Base-by-base conservation (phyloP, 2,797 vertebrate genomes). In the Sebastes trivittatus region DNA sequence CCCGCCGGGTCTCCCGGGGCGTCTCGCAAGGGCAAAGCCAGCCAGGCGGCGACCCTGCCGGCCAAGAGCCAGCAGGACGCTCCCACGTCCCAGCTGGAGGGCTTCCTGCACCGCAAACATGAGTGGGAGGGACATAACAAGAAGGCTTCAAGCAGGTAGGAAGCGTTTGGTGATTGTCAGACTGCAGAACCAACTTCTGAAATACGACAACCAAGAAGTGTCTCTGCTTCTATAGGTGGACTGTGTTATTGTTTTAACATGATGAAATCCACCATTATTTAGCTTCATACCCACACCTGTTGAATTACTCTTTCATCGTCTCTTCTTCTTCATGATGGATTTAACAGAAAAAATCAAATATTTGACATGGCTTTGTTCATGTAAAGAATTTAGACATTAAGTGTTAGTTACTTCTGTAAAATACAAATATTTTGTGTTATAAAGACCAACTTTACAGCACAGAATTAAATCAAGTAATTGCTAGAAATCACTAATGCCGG, bases 121-220 rank as follows among this genome's bases (percentile, higher is more conserved):
- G 98, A 99, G 85, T 98, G 96, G 97, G 98, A 98, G 91, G 96
- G 96, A 3, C 97, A 97, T 90, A 98, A 96, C 92, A 99, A 98
- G 95, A 99, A 99, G 87, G 98, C 98, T 27, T 98, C 98, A 0
- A 98, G 96, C 97, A 97, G 98, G 98, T 99, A 91, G 73, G 27
- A 18, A 7, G 9, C 4, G 2, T 7, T 29, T 5, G 32, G 27
- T 7, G 22, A 56, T 25, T 56, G 22, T 55, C 52, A 23, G 52
- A 56, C 54, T 56, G 22, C 55, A 58, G 13, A 58, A 27, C 23
- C 16, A 27, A 27, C 25, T 59, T 29, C 56, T 59, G 58, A 20
- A 32, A 30, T 60, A 11, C 9, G 18, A 32, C 27, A 6, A 20
- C 27, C 58, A 60, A 60, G 58, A 60, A 30, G 58, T 32, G 2